Percentiles rank a stretch among this genome's conserved stretches.
Evolutionary conservation across 2,888 invertebrate species (phyloP).

Genomic region (Caradrina kadenii): DNA sequence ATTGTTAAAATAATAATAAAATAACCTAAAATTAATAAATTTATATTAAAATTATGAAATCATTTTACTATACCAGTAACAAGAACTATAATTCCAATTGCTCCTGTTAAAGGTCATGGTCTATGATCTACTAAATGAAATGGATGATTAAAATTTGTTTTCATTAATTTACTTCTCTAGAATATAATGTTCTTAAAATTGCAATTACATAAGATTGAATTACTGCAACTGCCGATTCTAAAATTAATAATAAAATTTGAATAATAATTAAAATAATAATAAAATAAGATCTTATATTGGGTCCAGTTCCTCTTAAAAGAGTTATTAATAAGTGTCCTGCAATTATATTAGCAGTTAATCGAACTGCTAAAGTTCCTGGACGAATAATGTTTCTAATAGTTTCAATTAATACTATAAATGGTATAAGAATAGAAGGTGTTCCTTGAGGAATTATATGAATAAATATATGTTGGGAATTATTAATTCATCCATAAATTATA

Average conservation of each 20-base stretch:
- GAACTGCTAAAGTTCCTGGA: conserved; percentile 92
- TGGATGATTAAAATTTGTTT: conserved; percentile 90
- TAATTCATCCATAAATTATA: conserved; percentile 74
- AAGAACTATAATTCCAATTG: conserved; percentile 90
- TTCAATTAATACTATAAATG: conserved; percentile 94
- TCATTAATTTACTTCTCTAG: conserved; percentile 92
- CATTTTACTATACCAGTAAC: conserved; percentile 91
- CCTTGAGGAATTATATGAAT: conserved; percentile 93
- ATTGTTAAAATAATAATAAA: conserved; percentile 87
- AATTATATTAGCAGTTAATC: conserved; percentile 94
- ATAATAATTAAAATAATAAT: conserved; percentile 79
- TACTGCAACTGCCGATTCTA: conserved; percentile 91
- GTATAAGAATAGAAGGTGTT: conserved; percentile 91
- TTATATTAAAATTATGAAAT: conserved; percentile 90
- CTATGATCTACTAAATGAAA: conserved; percentile 92
- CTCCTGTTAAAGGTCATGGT: conserved; percentile 92
- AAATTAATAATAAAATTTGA: conserved; percentile 88
- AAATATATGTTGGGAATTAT: conserved; percentile 90
- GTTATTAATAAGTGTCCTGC: conserved; percentile 93
- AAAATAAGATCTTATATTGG: conserved; percentile 70
- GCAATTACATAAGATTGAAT: conserved; percentile 93
- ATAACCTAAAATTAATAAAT: conserved; percentile 88
- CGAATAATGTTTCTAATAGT: conserved; percentile 93
- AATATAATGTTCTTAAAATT: conserved; percentile 92
- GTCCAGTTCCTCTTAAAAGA: conserved; percentile 85